Percentiles rank a stretch among this genome's conserved stretches.
These are phyloP conservation scores for Telmatochromis sp. DNA, from an alignment of 2,113 vertebrate species.

Conservation along the genomic window DNA sequence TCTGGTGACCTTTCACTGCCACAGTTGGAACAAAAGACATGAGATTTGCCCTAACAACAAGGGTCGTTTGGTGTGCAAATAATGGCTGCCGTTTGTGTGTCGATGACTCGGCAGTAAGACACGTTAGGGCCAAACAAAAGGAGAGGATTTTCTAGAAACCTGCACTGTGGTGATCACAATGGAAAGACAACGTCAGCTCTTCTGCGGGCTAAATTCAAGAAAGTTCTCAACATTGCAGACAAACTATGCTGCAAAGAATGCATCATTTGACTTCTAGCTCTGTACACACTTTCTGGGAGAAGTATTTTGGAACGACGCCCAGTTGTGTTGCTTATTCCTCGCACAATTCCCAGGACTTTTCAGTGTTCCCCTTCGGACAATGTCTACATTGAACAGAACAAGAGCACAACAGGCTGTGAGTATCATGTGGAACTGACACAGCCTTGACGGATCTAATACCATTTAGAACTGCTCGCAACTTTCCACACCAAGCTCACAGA, in stretches of 20 bases:
- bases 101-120: conserved; percentile 30
- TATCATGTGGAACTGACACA: conserved; percentile 47
- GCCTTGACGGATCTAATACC: conserved; percentile 15
- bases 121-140: conserved; percentile 23
- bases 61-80: neutral
- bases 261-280: conserved; percentile 19
- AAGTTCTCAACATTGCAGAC: neutral
- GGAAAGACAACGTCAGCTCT: conserved; percentile 31
- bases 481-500: neutral
- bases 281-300: neutral
- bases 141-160: conserved; percentile 30
- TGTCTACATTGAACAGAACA: conserved; percentile 38
- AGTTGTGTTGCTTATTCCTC: conserved; percentile 13
- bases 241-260: conserved; percentile 4
- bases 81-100: neutral
- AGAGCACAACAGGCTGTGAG: conserved; percentile 10
- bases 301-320: conserved; percentile 7
- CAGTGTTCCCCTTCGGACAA: conserved; percentile 36
- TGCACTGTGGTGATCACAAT: neutral
- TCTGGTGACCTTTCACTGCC: conserved; percentile 5
- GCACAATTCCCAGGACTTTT: conserved; percentile 25
- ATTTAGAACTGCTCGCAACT: conserved; percentile 7
- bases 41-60: conserved; percentile 24
- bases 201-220: conserved; percentile 31
- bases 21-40: conserved; percentile 28